Conservation (phyloP, 2,113 vertebrate genomes). For the Halcyon malimbica region DNA sequence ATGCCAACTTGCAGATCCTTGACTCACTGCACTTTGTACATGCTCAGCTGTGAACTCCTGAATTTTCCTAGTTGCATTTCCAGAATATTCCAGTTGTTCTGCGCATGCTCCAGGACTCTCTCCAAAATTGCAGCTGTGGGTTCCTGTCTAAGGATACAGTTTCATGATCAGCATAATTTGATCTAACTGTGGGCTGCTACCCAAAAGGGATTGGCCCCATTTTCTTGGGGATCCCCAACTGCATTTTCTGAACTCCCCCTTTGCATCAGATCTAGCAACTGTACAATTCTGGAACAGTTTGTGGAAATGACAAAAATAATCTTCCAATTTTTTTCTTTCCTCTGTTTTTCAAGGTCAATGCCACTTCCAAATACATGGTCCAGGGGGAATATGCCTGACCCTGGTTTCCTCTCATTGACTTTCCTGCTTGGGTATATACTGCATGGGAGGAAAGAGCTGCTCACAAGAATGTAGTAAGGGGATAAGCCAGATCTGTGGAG, state of each 20-base stretch:
- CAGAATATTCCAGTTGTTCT: constrained; percentile 41
- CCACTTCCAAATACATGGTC: background rate
- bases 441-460: background rate
- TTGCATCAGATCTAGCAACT: background rate
- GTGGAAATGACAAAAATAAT: background rate
- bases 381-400: background rate
- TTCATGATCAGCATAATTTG: constrained; percentile 66
- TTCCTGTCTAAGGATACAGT: constrained; percentile 54
- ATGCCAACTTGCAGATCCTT: background rate
- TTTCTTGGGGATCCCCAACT: constrained; percentile 27
- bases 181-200: constrained; percentile 49
- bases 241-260: background rate
- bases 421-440: background rate
- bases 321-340: background rate
- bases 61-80: constrained; percentile 30
- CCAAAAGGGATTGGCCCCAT: constrained; percentile 25
- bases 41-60: constrained; percentile 6
- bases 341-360: background rate
- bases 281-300: background rate
- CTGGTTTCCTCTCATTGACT: background rate
- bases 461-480: background rate
- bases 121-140: constrained; percentile 52
- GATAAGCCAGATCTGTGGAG: background rate
- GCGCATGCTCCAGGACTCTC: background rate
- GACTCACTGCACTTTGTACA: background rate